Percentiles rank a stretch among this genome's conserved stretches.
These are phyloP conservation scores for Percopsis transmontana DNA, from an alignment of 2,113 vertebrate genomes.

Conservation along the genomic window DNA sequence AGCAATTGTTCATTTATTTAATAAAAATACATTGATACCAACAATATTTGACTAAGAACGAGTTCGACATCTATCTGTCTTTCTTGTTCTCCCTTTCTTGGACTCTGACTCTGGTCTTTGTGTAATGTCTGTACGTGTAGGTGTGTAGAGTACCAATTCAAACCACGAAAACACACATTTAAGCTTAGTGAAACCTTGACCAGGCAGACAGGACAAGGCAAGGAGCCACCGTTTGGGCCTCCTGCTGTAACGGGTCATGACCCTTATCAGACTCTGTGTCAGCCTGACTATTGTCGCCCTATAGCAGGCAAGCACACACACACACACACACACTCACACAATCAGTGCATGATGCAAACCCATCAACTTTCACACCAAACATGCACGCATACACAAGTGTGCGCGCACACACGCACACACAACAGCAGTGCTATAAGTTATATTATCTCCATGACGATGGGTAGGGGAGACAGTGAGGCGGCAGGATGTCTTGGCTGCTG, in stretches of 20 bases:
- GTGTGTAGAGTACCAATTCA: neutral
- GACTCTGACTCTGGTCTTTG: too few relatives aligned
- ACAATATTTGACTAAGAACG: too few relatives aligned
- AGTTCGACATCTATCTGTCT: too few relatives aligned
- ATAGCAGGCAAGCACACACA: conserved; percentile 17
- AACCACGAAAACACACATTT: conserved; percentile 12
- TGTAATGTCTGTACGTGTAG: too few relatives aligned
- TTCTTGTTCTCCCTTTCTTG: too few relatives aligned
- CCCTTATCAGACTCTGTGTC: conserved; percentile 99
- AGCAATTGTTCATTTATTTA: too few relatives aligned
- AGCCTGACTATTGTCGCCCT: conserved; percentile 91
- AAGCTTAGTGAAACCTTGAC: conserved; percentile 75
- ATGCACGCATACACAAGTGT: conserved; percentile 19
- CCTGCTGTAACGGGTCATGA: conserved; percentile 85
- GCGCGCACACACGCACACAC: conserved; percentile 23
- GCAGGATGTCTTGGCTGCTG: conserved; percentile 80
- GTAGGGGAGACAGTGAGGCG: conserved; percentile 92
- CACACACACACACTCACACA: conserved; percentile 31
- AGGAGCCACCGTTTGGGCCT: conserved; percentile 80
- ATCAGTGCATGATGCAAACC: neutral
- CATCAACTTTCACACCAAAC: conserved; percentile 20
- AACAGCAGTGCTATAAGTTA: conserved; percentile 86
- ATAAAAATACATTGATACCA: too few relatives aligned
- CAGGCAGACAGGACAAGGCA: conserved; percentile 72
- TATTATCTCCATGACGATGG: conserved; percentile 95